A percentile compares a stretch with the other conserved stretches of the same genome.
Conservation (phyloP, 2,113 vertebrate species). For the Vombatus ursinus region DNA sequence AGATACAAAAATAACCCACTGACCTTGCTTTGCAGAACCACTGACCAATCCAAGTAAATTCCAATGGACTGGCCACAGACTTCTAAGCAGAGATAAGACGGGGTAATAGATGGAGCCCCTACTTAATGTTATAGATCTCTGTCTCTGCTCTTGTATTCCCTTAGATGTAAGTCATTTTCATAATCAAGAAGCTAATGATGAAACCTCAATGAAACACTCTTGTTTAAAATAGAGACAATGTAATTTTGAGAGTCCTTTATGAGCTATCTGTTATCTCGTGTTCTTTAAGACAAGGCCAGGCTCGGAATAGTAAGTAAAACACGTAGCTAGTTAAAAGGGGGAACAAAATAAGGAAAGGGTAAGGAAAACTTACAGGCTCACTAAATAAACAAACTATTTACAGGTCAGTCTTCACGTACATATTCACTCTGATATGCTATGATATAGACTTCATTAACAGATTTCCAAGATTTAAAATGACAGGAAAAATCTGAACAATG, state of each 20-base stretch:
- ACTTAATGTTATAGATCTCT: background rate
- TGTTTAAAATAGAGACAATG: background rate
- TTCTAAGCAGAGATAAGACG: conserved; percentile 14
- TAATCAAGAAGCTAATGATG: background rate
- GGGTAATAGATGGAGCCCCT: background rate
- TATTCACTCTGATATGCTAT: background rate
- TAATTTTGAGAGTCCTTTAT: background rate
- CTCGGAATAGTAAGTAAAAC: background rate
- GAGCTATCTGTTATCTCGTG: background rate
- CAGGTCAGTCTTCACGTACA: background rate
- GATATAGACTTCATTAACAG: background rate
- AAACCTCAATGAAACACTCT: background rate
- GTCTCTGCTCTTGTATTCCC: background rate
- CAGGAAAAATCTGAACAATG: background rate
- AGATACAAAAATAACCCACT: background rate
- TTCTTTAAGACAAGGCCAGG: background rate
- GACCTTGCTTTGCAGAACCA: conserved; percentile 10
- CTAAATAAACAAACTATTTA: background rate
- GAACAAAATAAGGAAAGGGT: background rate
- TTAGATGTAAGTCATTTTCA: conserved; percentile 10
- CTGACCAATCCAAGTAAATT: background rate
- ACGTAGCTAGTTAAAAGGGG: background rate
- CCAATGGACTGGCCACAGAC: background rate
- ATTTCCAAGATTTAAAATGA: background rate
- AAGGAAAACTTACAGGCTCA: background rate